Conservation (phyloP, 2,888 invertebrate species). For the Dryobotodes eremita region DNA sequence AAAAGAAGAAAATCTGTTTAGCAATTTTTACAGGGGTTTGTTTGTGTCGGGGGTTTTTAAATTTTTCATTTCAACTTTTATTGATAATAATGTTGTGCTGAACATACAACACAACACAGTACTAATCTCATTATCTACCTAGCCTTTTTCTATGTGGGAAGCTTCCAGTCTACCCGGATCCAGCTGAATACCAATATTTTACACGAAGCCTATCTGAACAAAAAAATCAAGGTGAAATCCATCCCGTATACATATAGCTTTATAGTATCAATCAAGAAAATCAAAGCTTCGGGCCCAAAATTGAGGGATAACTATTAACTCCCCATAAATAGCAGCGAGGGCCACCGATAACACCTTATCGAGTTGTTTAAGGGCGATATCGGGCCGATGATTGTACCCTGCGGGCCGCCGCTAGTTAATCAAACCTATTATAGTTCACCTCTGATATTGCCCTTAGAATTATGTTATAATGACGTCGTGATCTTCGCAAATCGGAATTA, state of each 20-base stretch:
- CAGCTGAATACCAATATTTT: background rate
- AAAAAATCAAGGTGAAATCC: background rate
- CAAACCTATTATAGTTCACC: conserved; percentile 77
- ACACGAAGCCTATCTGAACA: background rate
- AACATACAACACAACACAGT: too few species aligned
- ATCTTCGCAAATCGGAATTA: conserved; percentile 60
- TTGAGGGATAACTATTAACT: conserved; percentile 86
- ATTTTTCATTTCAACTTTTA: too few species aligned
- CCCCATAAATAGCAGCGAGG: conserved; percentile 85
- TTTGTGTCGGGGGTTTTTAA: too few species aligned
- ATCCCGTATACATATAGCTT: background rate
- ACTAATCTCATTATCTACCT: background rate
- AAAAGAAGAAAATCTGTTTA: too few species aligned
- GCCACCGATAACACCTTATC: conserved; percentile 87
- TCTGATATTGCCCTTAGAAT: conserved; percentile 65
- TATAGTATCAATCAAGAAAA: conserved; percentile 60
- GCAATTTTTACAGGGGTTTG: too few species aligned
- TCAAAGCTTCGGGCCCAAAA: conserved; percentile 67
- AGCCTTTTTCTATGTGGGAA: background rate
- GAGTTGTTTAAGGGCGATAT: conserved; percentile 86
- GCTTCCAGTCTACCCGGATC: background rate
- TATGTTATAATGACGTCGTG: conserved; percentile 60
- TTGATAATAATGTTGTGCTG: too few species aligned
- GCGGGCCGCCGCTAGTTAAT: conserved; percentile 80
- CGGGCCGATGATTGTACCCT: conserved; percentile 84